Percentiles rank a stretch among this genome's conserved stretches.
Conservation (phyloP, 2,888 invertebrate species). For the Drosophila pullipes region DNA sequence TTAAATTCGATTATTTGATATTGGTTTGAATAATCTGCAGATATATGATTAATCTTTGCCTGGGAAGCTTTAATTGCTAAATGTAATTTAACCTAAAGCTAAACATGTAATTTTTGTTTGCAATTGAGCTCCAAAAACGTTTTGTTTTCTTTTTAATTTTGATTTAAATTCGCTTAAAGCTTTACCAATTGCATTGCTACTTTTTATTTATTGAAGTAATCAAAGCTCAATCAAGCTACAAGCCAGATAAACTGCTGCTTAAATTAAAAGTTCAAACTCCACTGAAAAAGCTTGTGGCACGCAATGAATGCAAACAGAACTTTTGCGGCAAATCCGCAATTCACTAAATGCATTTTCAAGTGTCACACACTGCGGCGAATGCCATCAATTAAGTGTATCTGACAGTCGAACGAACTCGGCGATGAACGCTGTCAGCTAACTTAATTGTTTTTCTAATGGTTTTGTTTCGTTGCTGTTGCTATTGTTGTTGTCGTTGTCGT, state of each 20-base stretch:
- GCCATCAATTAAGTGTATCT: constrained; percentile 57
- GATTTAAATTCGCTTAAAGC: not conserved
- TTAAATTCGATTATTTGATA: too few relatives aligned
- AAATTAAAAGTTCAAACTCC: not conserved
- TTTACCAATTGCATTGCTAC: not conserved
- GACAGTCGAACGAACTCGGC: constrained; percentile 40
- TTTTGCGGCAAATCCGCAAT: not conserved
- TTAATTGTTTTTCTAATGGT: constrained; percentile 57
- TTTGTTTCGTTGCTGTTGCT: constrained; percentile 24
- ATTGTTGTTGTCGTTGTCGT: constrained; percentile 2
- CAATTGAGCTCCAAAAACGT: not conserved
- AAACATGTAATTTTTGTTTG: not conserved
- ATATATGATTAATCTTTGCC: not conserved
- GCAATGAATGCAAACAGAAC: not conserved
- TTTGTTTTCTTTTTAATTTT: not conserved
- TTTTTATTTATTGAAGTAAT: not conserved
- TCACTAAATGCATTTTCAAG: constrained; percentile 21
- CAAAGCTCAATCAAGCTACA: not conserved
- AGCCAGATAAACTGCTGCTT: not conserved
- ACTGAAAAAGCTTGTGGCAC: not conserved
- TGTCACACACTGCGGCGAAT: constrained; percentile 23
- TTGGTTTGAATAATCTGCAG: not conserved
- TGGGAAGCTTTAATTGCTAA: not conserved
- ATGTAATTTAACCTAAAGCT: not conserved
- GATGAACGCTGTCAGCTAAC: constrained; percentile 40